Evolutionary conservation across 2,888 invertebrate genomes (phyloP).

Genomic region (Amiota communis): DNA sequence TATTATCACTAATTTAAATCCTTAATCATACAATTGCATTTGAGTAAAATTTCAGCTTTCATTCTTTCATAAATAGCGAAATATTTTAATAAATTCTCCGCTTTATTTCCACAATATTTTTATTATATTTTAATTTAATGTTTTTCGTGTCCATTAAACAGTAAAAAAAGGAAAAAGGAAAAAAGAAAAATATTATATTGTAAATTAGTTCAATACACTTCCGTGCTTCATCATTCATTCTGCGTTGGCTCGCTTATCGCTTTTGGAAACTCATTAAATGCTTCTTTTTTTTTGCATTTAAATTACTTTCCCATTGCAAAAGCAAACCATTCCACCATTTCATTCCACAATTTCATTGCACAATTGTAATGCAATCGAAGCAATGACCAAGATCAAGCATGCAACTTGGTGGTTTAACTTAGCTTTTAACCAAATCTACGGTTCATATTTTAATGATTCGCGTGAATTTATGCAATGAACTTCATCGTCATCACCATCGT

Average conservation of each 20-base stretch:
- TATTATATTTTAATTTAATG: background rate
- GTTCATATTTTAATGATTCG: constrained; percentile 20
- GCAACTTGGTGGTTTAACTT: background rate
- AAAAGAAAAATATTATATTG: constrained; percentile 30
- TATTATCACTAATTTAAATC: too few relatives aligned
- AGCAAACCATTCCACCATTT: background rate
- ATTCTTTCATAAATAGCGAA: too few relatives aligned
- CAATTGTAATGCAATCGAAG: background rate
- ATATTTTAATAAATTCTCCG: too few relatives aligned
- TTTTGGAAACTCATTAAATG: constrained; percentile 15
- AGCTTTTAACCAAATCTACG: constrained; percentile 6
- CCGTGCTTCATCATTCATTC: background rate
- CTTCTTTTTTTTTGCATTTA: constrained; percentile 51
- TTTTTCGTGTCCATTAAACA: constrained; percentile 12
- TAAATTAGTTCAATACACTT: constrained; percentile 20
- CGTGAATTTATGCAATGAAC: constrained; percentile 29
- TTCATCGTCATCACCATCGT: constrained; percentile 11
- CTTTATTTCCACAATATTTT: background rate
- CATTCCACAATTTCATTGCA: too few relatives aligned
- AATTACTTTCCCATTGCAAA: constrained; percentile 61
- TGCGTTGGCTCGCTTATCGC: background rate
- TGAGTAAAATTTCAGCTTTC: too few relatives aligned
- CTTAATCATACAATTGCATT: too few relatives aligned
- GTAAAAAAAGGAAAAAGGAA: constrained; percentile 31
- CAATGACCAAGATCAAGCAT: background rate